Evolutionary conservation across 2,888 invertebrate genomes (phyloP).

Genomic region (Cerastoderma edule): DNA sequence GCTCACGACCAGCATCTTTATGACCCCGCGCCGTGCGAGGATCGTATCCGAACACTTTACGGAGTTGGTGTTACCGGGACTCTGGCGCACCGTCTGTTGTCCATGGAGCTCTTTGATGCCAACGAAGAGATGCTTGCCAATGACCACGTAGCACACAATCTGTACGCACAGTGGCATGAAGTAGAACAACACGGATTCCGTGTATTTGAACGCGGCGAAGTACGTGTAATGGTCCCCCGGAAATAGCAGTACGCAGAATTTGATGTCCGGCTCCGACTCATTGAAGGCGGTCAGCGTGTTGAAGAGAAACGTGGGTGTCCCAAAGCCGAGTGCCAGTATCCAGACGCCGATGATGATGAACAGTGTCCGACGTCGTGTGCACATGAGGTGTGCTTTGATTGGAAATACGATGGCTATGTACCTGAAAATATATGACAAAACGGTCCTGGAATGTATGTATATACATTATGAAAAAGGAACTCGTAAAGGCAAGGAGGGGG

Average conservation of each 20-base stretch:
- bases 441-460: too few relatives aligned
- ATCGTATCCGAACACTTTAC: constrained; percentile 75
- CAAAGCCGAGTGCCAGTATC: constrained; percentile 77
- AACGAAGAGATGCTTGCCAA: constrained; percentile 81
- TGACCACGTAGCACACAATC: constrained; percentile 81
- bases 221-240: constrained; percentile 63
- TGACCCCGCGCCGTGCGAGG: constrained; percentile 83
- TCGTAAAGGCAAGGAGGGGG: too few relatives aligned
- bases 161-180: constrained; percentile 82
- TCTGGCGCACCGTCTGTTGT: constrained; percentile 57
- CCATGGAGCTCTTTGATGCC: constrained; percentile 78
- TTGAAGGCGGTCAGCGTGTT: constrained; percentile 71
- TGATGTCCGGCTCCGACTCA: constrained; percentile 57
- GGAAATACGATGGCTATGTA: constrained; percentile 84
- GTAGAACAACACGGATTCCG: constrained; percentile 82
- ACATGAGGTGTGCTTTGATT: constrained; percentile 83
- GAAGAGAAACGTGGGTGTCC: constrained; percentile 81
- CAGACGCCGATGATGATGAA: constrained; percentile 81
- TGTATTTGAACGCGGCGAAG: constrained; percentile 78
- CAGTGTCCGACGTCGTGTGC: constrained; percentile 80
- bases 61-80: constrained; percentile 59
- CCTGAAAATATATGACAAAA: constrained; percentile 72
- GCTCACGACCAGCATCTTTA: constrained; percentile 85
- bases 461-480: too few relatives aligned
- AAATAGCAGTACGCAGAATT: constrained; percentile 79